Evolutionary conservation across 1,140 invertebrate genomes (phyloP).

Genomic region (Phortica variegata): DNA sequence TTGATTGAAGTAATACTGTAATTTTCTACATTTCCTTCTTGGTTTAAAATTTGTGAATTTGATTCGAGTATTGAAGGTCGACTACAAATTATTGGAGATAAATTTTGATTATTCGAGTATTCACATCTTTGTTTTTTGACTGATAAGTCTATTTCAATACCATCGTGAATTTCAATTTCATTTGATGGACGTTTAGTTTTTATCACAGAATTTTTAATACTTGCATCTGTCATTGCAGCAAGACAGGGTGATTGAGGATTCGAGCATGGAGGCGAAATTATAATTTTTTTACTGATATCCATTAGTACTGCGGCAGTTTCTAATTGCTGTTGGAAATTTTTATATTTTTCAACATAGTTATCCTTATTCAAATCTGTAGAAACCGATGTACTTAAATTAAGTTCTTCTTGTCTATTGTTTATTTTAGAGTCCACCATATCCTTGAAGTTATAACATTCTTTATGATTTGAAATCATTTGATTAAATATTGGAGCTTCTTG

Average conservation of each 20-base stretch:
- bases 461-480: too few relatives aligned
- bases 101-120: constrained; percentile 26
- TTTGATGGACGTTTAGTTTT: constrained; percentile 52
- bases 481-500: too few relatives aligned
- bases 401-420: too few relatives aligned
- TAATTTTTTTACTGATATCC: constrained; percentile 57
- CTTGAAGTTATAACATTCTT: too few relatives aligned
- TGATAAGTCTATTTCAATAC: constrained; percentile 50
- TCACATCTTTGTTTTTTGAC: constrained; percentile 46
- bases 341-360: constrained; percentile 43
- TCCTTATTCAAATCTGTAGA: too few relatives aligned
- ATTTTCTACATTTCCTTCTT: constrained; percentile 29
- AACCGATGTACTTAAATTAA: too few relatives aligned
- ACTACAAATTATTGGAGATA: constrained; percentile 20
- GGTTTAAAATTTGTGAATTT: constrained; percentile 22
- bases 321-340: constrained; percentile 47
- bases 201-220: constrained; percentile 58
- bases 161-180: constrained; percentile 35
- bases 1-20: constrained; percentile 34
- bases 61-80: constrained; percentile 35
- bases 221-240: constrained; percentile 38
- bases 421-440: too few relatives aligned
- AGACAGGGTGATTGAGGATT: constrained; percentile 55
- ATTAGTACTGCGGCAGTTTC: constrained; percentile 56
- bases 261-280: constrained; percentile 53